These are phyloP conservation scores for Lasioglossum zephyrum DNA, from an alignment of 2,888 invertebrate genomes.

Conservation along the genomic window DNA sequence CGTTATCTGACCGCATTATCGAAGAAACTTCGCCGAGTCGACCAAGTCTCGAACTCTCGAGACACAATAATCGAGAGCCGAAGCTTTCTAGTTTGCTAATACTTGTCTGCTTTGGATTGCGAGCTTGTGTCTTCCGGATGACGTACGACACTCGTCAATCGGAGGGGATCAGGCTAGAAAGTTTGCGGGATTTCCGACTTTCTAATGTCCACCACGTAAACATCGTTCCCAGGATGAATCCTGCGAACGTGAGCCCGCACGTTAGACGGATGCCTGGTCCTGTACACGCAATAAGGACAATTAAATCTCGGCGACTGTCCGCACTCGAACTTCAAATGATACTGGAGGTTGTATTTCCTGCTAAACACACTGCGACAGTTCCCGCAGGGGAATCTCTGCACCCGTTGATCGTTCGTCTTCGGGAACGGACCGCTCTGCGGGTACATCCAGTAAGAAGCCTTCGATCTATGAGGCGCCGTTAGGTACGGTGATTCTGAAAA, in stretches of 20 bases:
- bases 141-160: neutral
- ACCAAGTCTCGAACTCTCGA: neutral
- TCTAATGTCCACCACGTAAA: constrained; percentile 69
- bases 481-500: constrained; percentile 32
- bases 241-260: constrained; percentile 78
- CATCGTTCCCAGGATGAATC: constrained; percentile 69
- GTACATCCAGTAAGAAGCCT: neutral
- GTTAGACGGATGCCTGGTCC: constrained; percentile 79
- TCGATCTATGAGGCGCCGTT: neutral
- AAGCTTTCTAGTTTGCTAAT: neutral
- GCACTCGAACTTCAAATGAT: constrained; percentile 78
- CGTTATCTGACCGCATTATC: neutral
- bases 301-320: constrained; percentile 79
- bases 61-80: neutral
- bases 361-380: constrained; percentile 77
- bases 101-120: neutral
- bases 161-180: neutral
- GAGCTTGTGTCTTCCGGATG: neutral
- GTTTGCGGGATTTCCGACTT: constrained; percentile 37
- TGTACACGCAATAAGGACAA: constrained; percentile 80
- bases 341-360: constrained; percentile 75
- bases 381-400: constrained; percentile 65
- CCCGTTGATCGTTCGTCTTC: neutral
- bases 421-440: neutral
- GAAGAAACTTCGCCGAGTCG: neutral